Percentiles rank a stretch among this genome's conserved stretches.
Evolutionary conservation across 2,888 invertebrate species (phyloP).

Genomic region (Salpingus planirostris): DNA sequence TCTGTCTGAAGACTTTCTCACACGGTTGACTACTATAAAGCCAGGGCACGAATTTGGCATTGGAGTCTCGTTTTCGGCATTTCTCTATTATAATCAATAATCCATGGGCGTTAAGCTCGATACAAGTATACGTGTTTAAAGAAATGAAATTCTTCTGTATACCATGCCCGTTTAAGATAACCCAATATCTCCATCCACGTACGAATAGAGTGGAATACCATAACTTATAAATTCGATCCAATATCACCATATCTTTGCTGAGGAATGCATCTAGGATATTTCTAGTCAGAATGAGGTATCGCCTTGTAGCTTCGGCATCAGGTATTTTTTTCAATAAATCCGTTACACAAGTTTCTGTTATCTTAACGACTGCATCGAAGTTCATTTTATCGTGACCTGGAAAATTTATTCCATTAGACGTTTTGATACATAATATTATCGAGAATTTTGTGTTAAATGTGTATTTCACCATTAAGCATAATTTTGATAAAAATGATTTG

Average conservation of each 20-base stretch:
- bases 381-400: conserved; percentile 10
- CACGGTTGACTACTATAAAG: conserved; percentile 11
- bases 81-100: conserved; percentile 6
- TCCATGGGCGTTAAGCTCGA: conserved; percentile 12
- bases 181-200: conserved; percentile 6
- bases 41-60: conserved; percentile 8
- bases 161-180: not conserved
- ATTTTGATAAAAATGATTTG: too few relatives aligned
- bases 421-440: too few relatives aligned
- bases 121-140: conserved; percentile 5
- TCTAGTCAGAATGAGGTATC: conserved; percentile 5
- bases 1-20: conserved; percentile 5
- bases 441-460: too few relatives aligned
- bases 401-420: too few relatives aligned
- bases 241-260: conserved; percentile 3
- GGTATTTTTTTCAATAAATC: conserved; percentile 3
- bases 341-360: not conserved
- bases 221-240: conserved; percentile 6
- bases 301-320: conserved; percentile 1
- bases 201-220: conserved; percentile 5
- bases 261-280: conserved; percentile 5
- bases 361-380: conserved; percentile 8
- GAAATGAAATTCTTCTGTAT: conserved; percentile 7
- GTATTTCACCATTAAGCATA: too few relatives aligned
- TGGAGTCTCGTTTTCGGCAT: conserved; percentile 1